Conservation (phyloP, 2,888 invertebrate species). For the Hypercompe scribonia region DNA sequence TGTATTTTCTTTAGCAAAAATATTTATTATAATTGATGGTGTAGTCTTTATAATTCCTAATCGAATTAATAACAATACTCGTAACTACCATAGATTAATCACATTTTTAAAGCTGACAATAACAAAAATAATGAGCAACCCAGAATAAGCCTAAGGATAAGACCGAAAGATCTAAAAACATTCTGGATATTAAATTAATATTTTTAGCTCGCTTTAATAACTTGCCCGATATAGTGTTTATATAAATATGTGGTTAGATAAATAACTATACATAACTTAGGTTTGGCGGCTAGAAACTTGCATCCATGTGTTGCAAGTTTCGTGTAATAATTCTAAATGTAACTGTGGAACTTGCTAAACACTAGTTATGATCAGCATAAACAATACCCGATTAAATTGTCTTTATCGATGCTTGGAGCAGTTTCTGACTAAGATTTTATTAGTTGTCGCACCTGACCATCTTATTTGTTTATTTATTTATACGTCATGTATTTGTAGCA, state of each 20-base stretch:
- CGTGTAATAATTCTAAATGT: constrained; percentile 39
- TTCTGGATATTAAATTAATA: too few species aligned
- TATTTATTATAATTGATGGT: neutral
- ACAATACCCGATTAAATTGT: constrained; percentile 26
- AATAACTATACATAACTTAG: constrained; percentile 24
- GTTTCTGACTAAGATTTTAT: neutral
- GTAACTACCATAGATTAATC: neutral
- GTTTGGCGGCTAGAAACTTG: constrained; percentile 29
- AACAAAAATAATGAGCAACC: too few species aligned
- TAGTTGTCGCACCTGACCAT: neutral
- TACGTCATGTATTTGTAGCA: too few species aligned
- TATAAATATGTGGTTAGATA: neutral
- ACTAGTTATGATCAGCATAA: constrained; percentile 41
- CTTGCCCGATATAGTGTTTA: neutral
- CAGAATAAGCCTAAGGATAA: too few species aligned
- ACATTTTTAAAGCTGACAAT: too few species aligned
- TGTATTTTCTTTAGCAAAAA: neutral
- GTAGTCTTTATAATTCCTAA: neutral
- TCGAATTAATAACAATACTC: neutral
- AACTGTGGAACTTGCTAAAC: constrained; percentile 31
- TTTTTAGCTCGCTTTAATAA: too few species aligned
- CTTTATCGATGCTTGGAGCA: constrained; percentile 13
- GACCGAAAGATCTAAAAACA: too few species aligned
- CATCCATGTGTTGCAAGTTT: constrained; percentile 34
- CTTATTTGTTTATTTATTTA: too few species aligned